A percentile compares a stretch with the other conserved stretches of the same genome.
These are phyloP conservation scores for Trissoscelio sp. DNA, from an alignment of 2,888 invertebrate species.

Conservation along the genomic window DNA sequence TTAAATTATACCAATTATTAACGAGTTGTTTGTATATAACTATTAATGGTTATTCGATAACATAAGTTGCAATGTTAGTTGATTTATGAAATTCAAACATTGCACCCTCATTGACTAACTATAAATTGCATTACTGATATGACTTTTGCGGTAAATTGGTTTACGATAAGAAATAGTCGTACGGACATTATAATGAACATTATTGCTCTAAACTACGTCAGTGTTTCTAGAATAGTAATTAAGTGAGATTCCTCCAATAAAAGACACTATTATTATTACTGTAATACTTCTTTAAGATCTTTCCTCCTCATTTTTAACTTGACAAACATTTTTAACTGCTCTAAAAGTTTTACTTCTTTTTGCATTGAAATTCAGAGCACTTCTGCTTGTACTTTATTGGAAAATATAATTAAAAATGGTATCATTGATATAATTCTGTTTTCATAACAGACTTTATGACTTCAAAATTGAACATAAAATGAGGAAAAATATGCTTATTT, in stretches of 20 bases:
- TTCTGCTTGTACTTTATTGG: background rate
- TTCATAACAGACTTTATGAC: background rate
- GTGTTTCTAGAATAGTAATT: background rate
- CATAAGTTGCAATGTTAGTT: conserved; percentile 16
- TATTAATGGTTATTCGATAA: conserved; percentile 32
- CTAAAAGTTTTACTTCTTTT: background rate
- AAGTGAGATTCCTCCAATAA: too few relatives aligned
- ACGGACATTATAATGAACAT: background rate
- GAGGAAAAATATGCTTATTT: background rate
- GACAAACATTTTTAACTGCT: background rate
- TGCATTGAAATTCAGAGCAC: conserved; percentile 7
- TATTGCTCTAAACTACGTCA: background rate
- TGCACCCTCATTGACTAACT: conserved; percentile 23
- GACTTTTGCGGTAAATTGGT: conserved; percentile 21
- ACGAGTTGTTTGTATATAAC: conserved; percentile 5
- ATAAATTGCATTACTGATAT: conserved; percentile 10
- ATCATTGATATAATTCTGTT: conserved; percentile 1
- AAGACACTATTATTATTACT: background rate
- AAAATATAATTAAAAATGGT: background rate
- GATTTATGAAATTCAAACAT: conserved; percentile 28
- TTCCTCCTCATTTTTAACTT: background rate
- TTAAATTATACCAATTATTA: too few relatives aligned
- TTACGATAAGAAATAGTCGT: background rate
- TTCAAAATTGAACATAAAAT: background rate
- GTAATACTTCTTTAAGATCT: background rate